A percentile compares a stretch with the other conserved stretches of the same genome.
These are phyloP conservation scores for Plutella xylostella DNA, from an alignment of 2,888 invertebrate genomes.

Conservation along the genomic window DNA sequence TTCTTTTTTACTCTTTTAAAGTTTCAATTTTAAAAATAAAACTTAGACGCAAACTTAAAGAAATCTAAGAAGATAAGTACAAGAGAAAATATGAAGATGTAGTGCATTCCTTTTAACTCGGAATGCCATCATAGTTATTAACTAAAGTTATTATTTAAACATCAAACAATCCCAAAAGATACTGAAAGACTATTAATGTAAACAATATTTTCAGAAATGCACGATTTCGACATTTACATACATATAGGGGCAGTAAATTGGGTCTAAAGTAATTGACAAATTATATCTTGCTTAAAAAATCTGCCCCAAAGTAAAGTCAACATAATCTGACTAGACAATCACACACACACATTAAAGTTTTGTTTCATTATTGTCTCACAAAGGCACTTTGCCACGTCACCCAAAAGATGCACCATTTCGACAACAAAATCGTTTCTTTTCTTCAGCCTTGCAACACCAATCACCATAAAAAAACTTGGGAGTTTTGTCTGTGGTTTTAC, in stretches of 20 bases:
- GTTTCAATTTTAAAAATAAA: background rate
- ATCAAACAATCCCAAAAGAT: conserved; percentile 10
- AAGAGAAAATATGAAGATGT: conserved; percentile 14
- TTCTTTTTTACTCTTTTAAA: background rate
- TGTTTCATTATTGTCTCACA: conserved; percentile 7
- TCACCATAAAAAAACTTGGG: too few relatives aligned
- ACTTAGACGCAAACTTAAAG: background rate
- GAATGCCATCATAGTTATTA: conserved; percentile 20
- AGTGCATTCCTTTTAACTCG: conserved; percentile 8
- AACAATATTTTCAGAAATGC: conserved; percentile 28
- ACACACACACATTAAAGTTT: conserved; percentile 31
- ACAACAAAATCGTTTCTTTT: too few relatives aligned
- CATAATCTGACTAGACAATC: conserved; percentile 49
- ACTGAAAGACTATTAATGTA: background rate
- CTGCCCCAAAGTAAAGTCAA: background rate
- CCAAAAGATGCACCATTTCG: too few relatives aligned
- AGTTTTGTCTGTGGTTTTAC: too few relatives aligned
- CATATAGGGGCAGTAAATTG: background rate
- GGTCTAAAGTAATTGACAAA: background rate
- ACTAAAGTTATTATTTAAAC: too few relatives aligned
- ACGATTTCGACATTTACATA: conserved; percentile 22
- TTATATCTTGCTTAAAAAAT: background rate
- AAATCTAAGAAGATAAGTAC: background rate
- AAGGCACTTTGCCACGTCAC: too few relatives aligned
- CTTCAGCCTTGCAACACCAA: too few relatives aligned